A percentile compares a stretch with the other conserved stretches of the same genome.
These are phyloP conservation scores for Neosilurus hyrtlii DNA, from an alignment of 2,797 vertebrate genomes.

Conservation along the genomic window DNA sequence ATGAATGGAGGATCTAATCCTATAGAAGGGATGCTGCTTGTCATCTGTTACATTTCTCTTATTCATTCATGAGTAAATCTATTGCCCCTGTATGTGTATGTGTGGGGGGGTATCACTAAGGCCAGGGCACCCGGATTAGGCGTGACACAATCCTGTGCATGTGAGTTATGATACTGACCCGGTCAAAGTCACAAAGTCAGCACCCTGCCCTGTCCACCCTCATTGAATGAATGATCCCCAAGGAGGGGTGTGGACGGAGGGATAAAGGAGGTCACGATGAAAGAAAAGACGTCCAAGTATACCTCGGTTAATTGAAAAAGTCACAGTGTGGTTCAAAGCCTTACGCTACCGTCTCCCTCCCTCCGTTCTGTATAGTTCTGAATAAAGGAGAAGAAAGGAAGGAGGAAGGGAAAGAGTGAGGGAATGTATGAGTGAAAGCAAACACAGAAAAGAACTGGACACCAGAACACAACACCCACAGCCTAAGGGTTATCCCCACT, in stretches of 20 bases:
- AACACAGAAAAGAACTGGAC: conserved; percentile 23
- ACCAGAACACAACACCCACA: conserved; percentile 33
- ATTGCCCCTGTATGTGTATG: conserved; percentile 19
- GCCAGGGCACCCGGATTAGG: conserved; percentile 17
- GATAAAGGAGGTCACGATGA: conserved; percentile 46
- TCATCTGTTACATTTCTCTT: background rate
- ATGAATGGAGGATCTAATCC: no score
- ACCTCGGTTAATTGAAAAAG: conserved; percentile 73
- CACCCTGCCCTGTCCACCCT: conserved; percentile 29
- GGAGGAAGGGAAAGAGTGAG: conserved; percentile 16
- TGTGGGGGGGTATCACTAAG: conserved; percentile 4
- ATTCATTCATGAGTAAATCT: background rate
- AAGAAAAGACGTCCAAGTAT: conserved; percentile 49
- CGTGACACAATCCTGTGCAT: conserved; percentile 12
- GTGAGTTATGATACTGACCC: conserved; percentile 47
- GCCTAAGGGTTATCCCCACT: conserved; percentile 34
- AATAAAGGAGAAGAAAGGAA: conserved; percentile 16
- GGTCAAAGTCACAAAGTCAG: conserved; percentile 42
- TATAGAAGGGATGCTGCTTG: background rate
- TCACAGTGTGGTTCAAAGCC: conserved; percentile 64
- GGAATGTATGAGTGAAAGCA: conserved; percentile 34
- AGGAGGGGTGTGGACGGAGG: conserved; percentile 26
- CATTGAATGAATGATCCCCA: conserved; percentile 22
- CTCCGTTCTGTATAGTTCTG: background rate
- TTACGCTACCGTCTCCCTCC: conserved; percentile 57